A percentile compares a stretch with the other conserved stretches of the same genome.
Evolutionary conservation across 2,797 vertebrate species (phyloP).

Genomic region (Syngnathus acus): DNA sequence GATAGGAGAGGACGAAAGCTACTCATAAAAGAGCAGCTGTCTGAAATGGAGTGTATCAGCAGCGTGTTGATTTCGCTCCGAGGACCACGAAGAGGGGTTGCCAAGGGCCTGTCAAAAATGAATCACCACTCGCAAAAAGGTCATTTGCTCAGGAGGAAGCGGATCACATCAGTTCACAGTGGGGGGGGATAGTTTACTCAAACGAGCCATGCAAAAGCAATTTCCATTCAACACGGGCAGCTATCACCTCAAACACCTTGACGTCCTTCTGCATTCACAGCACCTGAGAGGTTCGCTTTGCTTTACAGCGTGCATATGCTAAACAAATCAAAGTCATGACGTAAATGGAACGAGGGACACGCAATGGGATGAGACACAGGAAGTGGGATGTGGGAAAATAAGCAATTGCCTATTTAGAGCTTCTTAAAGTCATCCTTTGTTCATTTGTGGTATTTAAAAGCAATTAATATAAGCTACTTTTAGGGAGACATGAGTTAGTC

Average conservation of each 20-base stretch:
- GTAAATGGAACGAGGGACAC: not conserved
- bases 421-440: too few relatives aligned
- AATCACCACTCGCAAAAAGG: conserved; percentile 19
- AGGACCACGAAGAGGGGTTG: not conserved
- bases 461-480: not conserved
- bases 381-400: not conserved
- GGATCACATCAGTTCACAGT: conserved; percentile 28
- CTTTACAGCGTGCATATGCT: not conserved
- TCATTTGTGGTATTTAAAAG: not conserved
- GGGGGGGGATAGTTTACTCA: conserved; percentile 19
- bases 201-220: conserved; percentile 13
- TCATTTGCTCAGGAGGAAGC: conserved; percentile 16
- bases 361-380: not conserved
- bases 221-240: conserved; percentile 24
- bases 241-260: conserved; percentile 23
- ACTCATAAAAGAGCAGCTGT: conserved; percentile 25
- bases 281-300: conserved; percentile 16
- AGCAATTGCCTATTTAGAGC: too few relatives aligned
- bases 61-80: conserved; percentile 12
- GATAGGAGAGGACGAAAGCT: conserved; percentile 23
- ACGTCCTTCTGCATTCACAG: conserved; percentile 27
- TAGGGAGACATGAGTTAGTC: too few relatives aligned
- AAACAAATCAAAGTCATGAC: not conserved
- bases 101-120: conserved; percentile 6
- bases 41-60: conserved; percentile 35